Base-by-base conservation (phyloP, 2,113 vertebrate species). In the Pongo abelii region DNA sequence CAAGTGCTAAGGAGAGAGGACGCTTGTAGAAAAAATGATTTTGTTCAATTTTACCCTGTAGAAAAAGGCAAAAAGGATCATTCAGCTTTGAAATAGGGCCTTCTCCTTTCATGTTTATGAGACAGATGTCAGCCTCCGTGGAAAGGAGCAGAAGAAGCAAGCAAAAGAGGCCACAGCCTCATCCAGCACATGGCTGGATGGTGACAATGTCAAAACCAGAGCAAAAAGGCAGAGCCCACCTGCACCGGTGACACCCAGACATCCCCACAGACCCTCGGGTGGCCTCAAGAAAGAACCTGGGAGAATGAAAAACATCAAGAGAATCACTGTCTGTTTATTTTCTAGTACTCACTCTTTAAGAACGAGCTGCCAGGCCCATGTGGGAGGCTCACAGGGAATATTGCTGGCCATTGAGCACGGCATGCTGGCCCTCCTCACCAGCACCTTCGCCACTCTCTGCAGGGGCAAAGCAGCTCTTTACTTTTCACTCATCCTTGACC, bases 111-210 rank as follows among this genome's bases (percentile, higher is more conserved):
- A 6, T 67, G 14, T 92, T 48, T 55, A 13, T 2, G 64, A 35
- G 77, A 43, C 17, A 16, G 17, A 13, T n/a, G 22, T 50, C 81
- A 83, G 69, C 46, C 23, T 93, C 25, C 48, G 17, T 0, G 2
- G 43, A 12, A 50, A 83, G 67, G 59, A 89, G 8, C n/a, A 27
- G 61, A 92, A 32, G 25, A 92, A 32, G 25, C 83, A 20, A 40
- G 67, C 35, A 38, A 6, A 55, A 70, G 22, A 1, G 9, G 8
- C 20, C 11, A 2, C 1, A 0, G 9, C 83, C 80, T 38, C 40
- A 6, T 64, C 77, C 3, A 48, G 3, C 9, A 0, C 0, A 0
- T 16, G 40, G 12, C 83, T n/a, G 0, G 0, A 0, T 4, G 4
- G 59, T 23, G 43, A 72, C n/a, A 11, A 43, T 6, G 11, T 35